Base-by-base conservation (phyloP, 2,113 vertebrate species). In the Oostethus manadensis region DNA sequence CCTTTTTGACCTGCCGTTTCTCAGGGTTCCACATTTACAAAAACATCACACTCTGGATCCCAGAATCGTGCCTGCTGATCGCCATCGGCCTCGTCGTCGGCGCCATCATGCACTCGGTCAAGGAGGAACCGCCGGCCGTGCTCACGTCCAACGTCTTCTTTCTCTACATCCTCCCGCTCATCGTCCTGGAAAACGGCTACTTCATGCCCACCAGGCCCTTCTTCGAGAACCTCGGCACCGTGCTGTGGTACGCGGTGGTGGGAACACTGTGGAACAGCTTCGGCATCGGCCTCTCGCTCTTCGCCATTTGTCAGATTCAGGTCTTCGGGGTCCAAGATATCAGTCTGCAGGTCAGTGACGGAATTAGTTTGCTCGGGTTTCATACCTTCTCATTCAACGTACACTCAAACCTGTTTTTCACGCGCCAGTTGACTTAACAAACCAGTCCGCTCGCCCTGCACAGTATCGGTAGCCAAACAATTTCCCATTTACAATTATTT, bases 181-280 rank as follows among this genome's bases (percentile, higher is more conserved):
- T 98, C 21, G 91, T 96, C 55, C 88, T 98, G 0, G 94, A 98
- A 0, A 92, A 87, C 0, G 93, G 94, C 66, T 98, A 98, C 77
- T 98, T 98, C 77, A 94, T 98, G 90, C 94, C 96, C 58, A 95
- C 91, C 1, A 88, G 93, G 23, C 89, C 91, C 0, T 98, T 98
- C 86, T 96, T 96, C 53, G 94, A 96, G 83, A 98, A 98, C 71
- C 53, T 92, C 0, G 96, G 96, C 76, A 95, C 94, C 10, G 95
- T 98, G 71, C 83, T 98, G 82, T 95, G 92, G 94, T 98, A 94
- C 45, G 92, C 94, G 0, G 89, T 97, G 46, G 89, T 98, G 23
- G 96, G 96, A 22, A 96, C 95, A 0, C 89, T 97, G 51, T 98
- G 94, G 95, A 98, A 98, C 51, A 92, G 92, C 33, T 81, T 97